A percentile compares a stretch with the other conserved stretches of the same genome.
Evolutionary conservation across 1,140 invertebrate genomes (phyloP).

Genomic region (Tetramorium alpestre): DNA sequence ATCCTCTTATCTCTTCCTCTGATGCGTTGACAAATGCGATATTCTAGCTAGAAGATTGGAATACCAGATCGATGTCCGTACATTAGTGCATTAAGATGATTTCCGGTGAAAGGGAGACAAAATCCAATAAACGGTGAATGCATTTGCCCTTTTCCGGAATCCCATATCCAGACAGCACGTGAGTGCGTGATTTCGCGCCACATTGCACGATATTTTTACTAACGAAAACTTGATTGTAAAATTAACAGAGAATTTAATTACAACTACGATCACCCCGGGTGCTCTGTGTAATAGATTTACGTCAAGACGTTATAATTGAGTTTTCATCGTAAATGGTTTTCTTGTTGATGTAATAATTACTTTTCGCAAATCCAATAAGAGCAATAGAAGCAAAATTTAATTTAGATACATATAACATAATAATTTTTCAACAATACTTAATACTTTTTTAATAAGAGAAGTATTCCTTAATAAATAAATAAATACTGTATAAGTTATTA

Average conservation of each 20-base stretch:
- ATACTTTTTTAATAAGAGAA: background rate
- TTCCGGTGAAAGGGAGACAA: constrained; percentile 51
- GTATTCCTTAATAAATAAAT: background rate
- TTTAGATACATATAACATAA: background rate
- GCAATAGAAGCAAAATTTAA: background rate
- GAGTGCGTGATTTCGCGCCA: background rate
- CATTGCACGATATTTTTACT: background rate
- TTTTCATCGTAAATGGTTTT: background rate
- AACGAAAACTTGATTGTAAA: background rate
- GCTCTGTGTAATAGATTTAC: background rate
- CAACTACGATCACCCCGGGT: background rate
- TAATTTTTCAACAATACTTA: background rate
- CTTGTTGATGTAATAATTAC: constrained; percentile 5
- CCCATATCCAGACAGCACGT: background rate
- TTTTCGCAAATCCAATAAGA: background rate
- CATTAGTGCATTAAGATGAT: constrained; percentile 49
- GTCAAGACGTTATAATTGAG: background rate
- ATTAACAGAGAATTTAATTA: background rate
- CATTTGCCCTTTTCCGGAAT: constrained; percentile 23
- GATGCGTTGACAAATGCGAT: background rate
- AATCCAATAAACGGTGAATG: constrained; percentile 58
- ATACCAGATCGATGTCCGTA: constrained; percentile 49
- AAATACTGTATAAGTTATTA: background rate
- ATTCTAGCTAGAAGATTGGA: constrained; percentile 15
- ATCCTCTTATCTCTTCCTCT: background rate